phyloP scores from a whole-genome alignment of 2,797 vertebrate species.

The Malurus splendens region DNA sequence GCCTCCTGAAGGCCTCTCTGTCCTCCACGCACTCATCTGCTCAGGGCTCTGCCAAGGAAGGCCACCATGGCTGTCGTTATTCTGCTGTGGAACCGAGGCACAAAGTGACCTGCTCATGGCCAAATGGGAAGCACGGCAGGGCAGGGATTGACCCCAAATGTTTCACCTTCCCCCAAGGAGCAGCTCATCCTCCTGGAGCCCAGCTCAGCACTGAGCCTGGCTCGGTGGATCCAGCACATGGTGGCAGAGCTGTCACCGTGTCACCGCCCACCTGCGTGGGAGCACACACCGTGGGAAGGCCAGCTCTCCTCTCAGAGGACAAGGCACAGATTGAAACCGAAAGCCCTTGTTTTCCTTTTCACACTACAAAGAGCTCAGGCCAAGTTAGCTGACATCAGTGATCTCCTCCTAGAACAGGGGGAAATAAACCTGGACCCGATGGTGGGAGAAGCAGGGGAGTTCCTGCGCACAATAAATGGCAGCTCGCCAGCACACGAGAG shows the following conservation, averaged over 20 bases:
- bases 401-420: not conserved
- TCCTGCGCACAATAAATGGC: conserved; percentile 27
- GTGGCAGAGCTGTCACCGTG: not conserved
- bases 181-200: not conserved
- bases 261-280: fast-evolving
- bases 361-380: not conserved
- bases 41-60: fast-evolving
- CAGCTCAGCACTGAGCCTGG: not conserved
- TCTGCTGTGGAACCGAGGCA: not conserved
- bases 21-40: fast-evolving
- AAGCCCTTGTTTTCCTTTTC: not conserved
- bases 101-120: not conserved
- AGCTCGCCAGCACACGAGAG: not conserved
- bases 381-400: conserved; percentile 18
- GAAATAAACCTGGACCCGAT: not conserved
- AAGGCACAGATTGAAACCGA: conserved; percentile 9
- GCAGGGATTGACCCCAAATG: not conserved
- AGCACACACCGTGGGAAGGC: not conserved
- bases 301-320: not conserved
- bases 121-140: fast-evolving
- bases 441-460: not conserved
- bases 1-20: not conserved
- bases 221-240: fast-evolving
- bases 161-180: not conserved
- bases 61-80: fast-evolving